Conservation (phyloP, 2,797 vertebrate genomes). For the Labeo calbasu region DNA sequence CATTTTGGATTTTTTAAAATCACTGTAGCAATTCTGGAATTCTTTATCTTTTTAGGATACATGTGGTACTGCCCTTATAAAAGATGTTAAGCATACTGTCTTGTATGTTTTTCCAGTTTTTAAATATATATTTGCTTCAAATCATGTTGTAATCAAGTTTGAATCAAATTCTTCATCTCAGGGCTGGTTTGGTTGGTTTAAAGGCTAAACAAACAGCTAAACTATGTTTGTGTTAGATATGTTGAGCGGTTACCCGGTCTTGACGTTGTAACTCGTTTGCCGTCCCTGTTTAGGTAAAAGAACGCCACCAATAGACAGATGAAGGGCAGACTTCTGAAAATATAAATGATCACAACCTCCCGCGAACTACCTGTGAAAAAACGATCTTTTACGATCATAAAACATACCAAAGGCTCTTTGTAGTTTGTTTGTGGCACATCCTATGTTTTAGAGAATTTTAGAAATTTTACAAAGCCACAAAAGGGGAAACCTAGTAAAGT, state of each 20-base stretch:
- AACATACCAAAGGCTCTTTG: not conserved
- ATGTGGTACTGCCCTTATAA: not conserved
- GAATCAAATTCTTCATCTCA: not conserved
- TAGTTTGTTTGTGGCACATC: not conserved
- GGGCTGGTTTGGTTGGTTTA: not conserved
- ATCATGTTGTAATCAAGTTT: not conserved
- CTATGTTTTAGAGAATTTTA: not conserved
- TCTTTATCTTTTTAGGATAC: not conserved
- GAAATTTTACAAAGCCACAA: not conserved
- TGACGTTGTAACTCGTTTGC: not conserved
- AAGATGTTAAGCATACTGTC: not conserved
- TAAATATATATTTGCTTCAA: not conserved
- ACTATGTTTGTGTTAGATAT: not conserved
- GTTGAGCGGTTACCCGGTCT: conserved; percentile 7
- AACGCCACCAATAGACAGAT: conserved; percentile 12
- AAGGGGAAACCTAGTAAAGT: not conserved
- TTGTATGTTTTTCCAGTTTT: not conserved
- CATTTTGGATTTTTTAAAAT: not conserved
- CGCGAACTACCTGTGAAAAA: not conserved
- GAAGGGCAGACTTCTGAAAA: conserved; percentile 36
- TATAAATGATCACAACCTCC: conserved; percentile 5
- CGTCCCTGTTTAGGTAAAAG: conserved; percentile 25
- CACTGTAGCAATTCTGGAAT: not conserved
- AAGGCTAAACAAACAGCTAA: not conserved
- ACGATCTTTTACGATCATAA: not conserved